Base-by-base conservation (phyloP, 1,140 invertebrate genomes). In the Aphelenchoides fujianensis region DNA sequence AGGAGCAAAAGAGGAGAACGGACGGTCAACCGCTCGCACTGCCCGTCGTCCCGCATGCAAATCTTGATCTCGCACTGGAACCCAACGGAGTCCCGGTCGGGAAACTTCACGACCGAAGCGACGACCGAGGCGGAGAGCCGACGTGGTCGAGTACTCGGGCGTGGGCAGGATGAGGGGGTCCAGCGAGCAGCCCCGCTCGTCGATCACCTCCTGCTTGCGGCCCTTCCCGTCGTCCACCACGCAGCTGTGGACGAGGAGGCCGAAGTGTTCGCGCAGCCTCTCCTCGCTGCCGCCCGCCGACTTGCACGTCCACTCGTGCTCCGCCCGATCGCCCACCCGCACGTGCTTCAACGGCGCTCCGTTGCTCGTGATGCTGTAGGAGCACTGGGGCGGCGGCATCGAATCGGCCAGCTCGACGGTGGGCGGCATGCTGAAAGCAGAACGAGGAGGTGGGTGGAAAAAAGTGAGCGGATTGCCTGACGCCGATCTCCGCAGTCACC, bases 21-120 rank as follows among this genome's bases (percentile, higher is more conserved):
- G 74, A 79, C 78, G 31, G 80, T 82, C 54, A 81, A 64, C n/a
- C 74, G 75, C 53, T 79, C 69, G 69, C 79, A 82, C 2, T 78
- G 67, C 9, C 79, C 79, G 28, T 79, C 69, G 9, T 71, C 79
- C 41, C 80, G 79, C 34, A 81, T 23, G 64, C 79, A 82, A 12
- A 80, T 28, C 19, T 54, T 23, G 23, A 81, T 80, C 16, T 74
- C 64, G 61, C 79, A 81, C 41, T 79, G 77, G 59, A 81, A 82
- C n/a, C 74, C 62, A 12, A 81, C 77, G 9, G 69, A 59, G 32
- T 81, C 78, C 32, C 70, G 62, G 57, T 81, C 79, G 2, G 79
- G 81, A 70, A 80, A 81, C 41, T 82, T 81, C 28, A 81, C 81
- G 1, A 82, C 77, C 57, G 55, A 55, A 16, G 76, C 62, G 2